These are phyloP conservation scores for Setophaga petechia DNA, from an alignment of 2,113 vertebrate genomes.

Conservation along the genomic window DNA sequence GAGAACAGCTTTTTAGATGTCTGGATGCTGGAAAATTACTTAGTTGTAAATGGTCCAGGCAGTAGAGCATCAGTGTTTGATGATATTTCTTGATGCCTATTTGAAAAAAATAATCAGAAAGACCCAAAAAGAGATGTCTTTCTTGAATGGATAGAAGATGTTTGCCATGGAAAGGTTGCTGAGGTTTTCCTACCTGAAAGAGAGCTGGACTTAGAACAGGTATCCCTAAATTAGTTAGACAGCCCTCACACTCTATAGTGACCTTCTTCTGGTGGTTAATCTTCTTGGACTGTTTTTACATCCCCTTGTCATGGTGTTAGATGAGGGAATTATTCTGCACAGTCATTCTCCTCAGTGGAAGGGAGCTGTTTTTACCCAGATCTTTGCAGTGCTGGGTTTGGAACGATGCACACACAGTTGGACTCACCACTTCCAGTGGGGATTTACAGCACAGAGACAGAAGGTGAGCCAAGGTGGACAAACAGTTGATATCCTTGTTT, in stretches of 20 bases:
- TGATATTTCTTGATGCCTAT: fast-evolving
- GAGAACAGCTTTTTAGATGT: background rate
- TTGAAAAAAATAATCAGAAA: background rate
- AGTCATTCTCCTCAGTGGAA: background rate
- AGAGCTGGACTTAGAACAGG: background rate
- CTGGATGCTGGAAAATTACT: background rate
- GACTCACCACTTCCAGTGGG: fast-evolving
- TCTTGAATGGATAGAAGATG: background rate
- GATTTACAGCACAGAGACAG: background rate
- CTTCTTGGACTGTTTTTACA: background rate
- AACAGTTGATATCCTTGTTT: background rate
- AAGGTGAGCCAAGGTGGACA: background rate
- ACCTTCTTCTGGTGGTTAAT: background rate
- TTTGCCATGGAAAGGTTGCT: background rate
- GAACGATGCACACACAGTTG: fast-evolving
- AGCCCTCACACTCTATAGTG: background rate
- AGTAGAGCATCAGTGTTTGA: background rate
- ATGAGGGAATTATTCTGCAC: background rate
- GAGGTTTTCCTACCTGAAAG: background rate
- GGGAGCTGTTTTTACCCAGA: background rate
- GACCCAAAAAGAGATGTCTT: background rate
- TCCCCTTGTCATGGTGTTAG: background rate
- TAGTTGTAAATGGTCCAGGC: background rate
- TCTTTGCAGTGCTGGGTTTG: background rate
- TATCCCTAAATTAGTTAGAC: background rate